These are phyloP conservation scores for Barypeithes pellucidus DNA, from an alignment of 2,888 invertebrate genomes.

Conservation along the genomic window DNA sequence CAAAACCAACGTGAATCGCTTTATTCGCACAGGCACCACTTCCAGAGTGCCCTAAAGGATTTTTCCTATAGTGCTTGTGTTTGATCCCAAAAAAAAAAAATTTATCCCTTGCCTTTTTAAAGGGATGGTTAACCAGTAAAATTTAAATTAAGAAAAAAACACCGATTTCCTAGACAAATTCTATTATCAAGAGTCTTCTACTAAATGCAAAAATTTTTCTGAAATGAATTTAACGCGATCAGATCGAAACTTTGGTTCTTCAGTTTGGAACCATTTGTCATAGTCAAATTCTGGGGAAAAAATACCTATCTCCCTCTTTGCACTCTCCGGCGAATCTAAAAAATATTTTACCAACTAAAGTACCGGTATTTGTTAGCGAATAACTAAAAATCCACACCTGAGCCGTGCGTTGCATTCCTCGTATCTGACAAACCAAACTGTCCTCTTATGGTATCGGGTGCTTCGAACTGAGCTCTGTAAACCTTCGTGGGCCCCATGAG, in stretches of 20 bases:
- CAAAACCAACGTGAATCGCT: too few species aligned
- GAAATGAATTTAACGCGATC: conserved; percentile 57
- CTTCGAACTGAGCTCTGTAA: conserved; percentile 83
- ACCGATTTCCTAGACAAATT: background rate
- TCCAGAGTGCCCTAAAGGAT: too few species aligned
- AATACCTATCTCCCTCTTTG: conserved; percentile 83
- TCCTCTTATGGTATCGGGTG: conserved; percentile 86
- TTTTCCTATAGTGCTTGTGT: too few species aligned
- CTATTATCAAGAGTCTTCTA: conserved; percentile 30
- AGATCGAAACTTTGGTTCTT: conserved; percentile 70
- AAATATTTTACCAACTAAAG: background rate
- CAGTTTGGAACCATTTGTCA: conserved; percentile 77
- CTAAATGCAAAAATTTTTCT: conserved; percentile 60
- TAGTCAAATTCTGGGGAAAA: conserved; percentile 89
- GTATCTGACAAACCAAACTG: conserved; percentile 94
- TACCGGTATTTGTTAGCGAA: too few species aligned
- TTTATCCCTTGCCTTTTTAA: too few species aligned
- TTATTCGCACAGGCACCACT: too few species aligned
- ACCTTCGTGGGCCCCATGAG: conserved; percentile 95
- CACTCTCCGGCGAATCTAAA: conserved; percentile 84
- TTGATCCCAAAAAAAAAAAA: too few species aligned
- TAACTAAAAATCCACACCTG: too few species aligned
- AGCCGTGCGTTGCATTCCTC: conserved; percentile 94
- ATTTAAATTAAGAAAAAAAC: too few species aligned
- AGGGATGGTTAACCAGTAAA: too few species aligned